These are phyloP conservation scores for Pissodes strobi DNA, from an alignment of 1,140 invertebrate species.

Conservation along the genomic window DNA sequence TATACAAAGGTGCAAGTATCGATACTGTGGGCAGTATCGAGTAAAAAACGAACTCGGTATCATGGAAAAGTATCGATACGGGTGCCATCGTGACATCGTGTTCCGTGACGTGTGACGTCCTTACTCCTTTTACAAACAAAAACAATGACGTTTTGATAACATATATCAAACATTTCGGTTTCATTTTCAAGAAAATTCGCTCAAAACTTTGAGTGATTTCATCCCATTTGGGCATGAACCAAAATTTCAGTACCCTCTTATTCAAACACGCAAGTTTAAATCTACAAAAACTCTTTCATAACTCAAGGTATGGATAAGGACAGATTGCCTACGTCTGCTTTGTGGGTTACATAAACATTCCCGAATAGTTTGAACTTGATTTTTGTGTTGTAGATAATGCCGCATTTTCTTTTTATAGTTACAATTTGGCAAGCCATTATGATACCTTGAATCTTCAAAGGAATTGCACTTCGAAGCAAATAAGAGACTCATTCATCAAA, in stretches of 20 bases:
- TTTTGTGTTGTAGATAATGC: too few relatives aligned
- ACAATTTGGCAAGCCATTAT: constrained; percentile 48
- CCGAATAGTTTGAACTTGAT: not conserved
- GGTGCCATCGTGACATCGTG: too few relatives aligned
- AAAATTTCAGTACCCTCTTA: constrained; percentile 3
- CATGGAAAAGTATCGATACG: too few relatives aligned
- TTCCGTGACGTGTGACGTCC: too few relatives aligned
- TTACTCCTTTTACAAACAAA: too few relatives aligned
- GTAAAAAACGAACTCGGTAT: too few relatives aligned
- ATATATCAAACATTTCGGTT: not conserved
- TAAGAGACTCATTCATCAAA: constrained; percentile 56
- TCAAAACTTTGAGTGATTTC: not conserved
- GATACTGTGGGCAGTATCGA: too few relatives aligned
- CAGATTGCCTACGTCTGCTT: not conserved
- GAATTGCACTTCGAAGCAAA: constrained; percentile 54
- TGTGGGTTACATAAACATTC: not conserved
- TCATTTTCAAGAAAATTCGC: not conserved
- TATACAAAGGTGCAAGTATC: too few relatives aligned
- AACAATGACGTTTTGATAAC: too few relatives aligned
- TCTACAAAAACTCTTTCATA: not conserved
- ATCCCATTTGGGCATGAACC: constrained; percentile 3
- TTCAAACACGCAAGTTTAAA: not conserved
- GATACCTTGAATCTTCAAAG: constrained; percentile 54
- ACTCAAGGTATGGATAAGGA: not conserved
- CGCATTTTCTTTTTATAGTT: too few relatives aligned